Conservation (phyloP, 2,797 vertebrate genomes). For the Pampus argenteus region DNA sequence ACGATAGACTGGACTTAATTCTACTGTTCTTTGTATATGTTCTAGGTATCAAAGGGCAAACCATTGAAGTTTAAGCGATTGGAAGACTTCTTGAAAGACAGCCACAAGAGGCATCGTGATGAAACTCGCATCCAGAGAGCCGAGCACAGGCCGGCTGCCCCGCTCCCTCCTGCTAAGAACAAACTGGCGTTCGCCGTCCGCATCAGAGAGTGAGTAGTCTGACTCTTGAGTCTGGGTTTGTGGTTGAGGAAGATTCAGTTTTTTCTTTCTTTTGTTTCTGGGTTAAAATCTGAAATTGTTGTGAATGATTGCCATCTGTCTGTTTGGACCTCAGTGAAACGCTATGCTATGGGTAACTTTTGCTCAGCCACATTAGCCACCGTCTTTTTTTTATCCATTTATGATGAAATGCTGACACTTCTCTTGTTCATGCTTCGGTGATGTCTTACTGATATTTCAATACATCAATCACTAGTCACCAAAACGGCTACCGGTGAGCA, state of each 20-base stretch:
- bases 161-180: constrained; percentile 81
- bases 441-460: too few relatives aligned
- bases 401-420: too few relatives aligned
- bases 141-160: constrained; percentile 72
- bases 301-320: background rate
- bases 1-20: background rate
- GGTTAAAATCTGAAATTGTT: background rate
- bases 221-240: background rate
- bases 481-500: too few relatives aligned
- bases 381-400: too few relatives aligned
- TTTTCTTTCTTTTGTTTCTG: background rate
- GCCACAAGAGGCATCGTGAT: constrained; percentile 86
- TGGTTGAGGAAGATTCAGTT: background rate
- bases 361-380: too few relatives aligned
- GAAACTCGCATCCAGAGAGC: constrained; percentile 83
- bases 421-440: too few relatives aligned
- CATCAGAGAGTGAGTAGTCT: constrained; percentile 87
- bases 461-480: too few relatives aligned
- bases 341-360: too few relatives aligned
- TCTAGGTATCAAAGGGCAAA: constrained; percentile 87
- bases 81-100: constrained; percentile 89
- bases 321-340: background rate
- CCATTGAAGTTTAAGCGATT: constrained; percentile 90
- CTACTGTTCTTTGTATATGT: rapidly evolving
- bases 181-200: constrained; percentile 90